Conservation (phyloP, 2,113 vertebrate genomes). For the Melanotaenia duboulayi region DNA sequence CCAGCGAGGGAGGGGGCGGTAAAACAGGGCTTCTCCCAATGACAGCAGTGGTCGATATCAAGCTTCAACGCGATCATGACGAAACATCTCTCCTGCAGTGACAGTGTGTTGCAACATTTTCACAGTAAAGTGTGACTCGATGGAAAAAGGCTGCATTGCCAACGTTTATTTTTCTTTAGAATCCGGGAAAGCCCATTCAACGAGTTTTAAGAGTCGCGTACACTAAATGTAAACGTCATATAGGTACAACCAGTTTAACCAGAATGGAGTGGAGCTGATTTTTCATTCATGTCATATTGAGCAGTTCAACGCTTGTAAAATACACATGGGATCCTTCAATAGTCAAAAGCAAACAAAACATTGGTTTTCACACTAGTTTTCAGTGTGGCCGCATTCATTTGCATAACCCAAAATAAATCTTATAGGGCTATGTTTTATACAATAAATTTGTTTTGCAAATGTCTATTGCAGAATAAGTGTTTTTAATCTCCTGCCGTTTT, state of each 20-base stretch:
- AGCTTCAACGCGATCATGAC: conserved; percentile 62
- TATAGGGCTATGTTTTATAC: not conserved
- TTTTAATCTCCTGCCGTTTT: conserved; percentile 27
- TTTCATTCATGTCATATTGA: too few species aligned
- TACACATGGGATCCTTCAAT: too few species aligned
- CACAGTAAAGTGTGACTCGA: conserved; percentile 20
- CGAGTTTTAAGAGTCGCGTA: too few species aligned
- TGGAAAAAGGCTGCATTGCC: not conserved
- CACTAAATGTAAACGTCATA: too few species aligned
- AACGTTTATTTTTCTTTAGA: not conserved
- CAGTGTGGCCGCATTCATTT: not conserved
- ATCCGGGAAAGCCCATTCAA: not conserved
- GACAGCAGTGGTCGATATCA: conserved; percentile 79
- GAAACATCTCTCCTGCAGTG: conserved; percentile 47
- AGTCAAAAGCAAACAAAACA: not conserved
- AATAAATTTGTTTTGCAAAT: not conserved
- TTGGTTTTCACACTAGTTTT: not conserved
- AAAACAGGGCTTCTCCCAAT: conserved; percentile 77
- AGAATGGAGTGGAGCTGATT: too few species aligned
- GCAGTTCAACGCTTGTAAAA: too few species aligned
- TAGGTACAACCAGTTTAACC: too few species aligned
- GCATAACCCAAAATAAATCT: not conserved
- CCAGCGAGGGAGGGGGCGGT: conserved; percentile 74
- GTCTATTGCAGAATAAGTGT: not conserved
- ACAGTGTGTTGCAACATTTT: conserved; percentile 53